Evolutionary conservation across 2,888 invertebrate species (phyloP).

Genomic region (Prosapia bicincta): DNA sequence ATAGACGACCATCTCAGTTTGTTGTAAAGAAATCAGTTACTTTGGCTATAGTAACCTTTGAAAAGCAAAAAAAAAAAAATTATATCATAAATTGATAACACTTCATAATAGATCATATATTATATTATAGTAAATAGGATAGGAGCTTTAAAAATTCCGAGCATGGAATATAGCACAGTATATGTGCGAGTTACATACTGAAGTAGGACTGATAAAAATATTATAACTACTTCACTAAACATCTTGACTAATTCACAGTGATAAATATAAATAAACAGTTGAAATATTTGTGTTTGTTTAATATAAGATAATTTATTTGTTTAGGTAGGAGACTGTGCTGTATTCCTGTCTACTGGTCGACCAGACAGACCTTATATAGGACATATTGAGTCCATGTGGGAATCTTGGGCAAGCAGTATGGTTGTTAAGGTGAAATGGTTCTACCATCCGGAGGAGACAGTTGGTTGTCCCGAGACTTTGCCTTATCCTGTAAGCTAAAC

Average conservation of each 20-base stretch:
- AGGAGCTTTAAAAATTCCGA: too few relatives aligned
- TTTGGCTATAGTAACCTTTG: too few relatives aligned
- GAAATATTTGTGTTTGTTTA: background rate
- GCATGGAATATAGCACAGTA: too few relatives aligned
- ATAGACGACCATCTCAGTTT: too few relatives aligned
- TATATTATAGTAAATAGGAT: too few relatives aligned
- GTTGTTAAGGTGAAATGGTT: conserved; percentile 94
- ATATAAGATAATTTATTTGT: conserved; percentile 33
- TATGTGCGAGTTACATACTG: too few relatives aligned
- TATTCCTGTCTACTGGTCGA: conserved; percentile 88
- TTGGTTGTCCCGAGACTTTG: conserved; percentile 65
- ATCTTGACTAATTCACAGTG: background rate
- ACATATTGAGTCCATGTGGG: conserved; percentile 89
- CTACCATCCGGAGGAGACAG: conserved; percentile 94
- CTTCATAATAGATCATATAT: too few relatives aligned
- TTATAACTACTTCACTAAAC: too few relatives aligned
- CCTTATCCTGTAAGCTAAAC: conserved; percentile 77
- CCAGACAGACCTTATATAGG: conserved; percentile 93
- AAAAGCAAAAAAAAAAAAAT: too few relatives aligned
- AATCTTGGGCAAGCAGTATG: conserved; percentile 83
- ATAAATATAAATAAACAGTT: background rate
- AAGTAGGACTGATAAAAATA: too few relatives aligned
- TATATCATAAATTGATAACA: too few relatives aligned
- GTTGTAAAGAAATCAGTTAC: too few relatives aligned
- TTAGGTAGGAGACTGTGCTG: conserved; percentile 92